Evolutionary conservation across 2,113 vertebrate species (phyloP).

Genomic region (Leptocoma aspasia): DNA sequence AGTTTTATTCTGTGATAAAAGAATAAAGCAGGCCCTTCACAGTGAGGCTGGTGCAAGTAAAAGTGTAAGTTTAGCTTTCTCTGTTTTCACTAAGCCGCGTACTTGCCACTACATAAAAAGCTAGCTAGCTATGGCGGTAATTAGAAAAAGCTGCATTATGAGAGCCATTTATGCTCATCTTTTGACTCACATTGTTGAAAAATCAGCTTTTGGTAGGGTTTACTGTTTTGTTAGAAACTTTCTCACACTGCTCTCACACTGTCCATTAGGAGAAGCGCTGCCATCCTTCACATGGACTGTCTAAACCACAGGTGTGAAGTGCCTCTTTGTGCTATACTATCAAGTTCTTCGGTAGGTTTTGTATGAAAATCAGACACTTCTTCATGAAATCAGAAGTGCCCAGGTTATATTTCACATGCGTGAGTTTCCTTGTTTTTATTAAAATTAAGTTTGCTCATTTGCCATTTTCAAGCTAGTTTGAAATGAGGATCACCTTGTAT

Average conservation of each 20-base stretch:
- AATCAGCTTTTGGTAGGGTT: not conserved
- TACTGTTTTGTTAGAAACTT: not conserved
- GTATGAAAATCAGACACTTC: slow-evolving; percentile 58
- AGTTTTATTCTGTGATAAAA: not conserved
- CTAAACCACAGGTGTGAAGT: not conserved
- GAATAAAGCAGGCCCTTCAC: not conserved
- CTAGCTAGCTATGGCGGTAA: not conserved
- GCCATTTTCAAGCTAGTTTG: slow-evolving; percentile 70
- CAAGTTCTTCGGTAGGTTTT: slow-evolving; percentile 48
- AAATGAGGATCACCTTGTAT: slow-evolving; percentile 76
- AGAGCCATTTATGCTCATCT: not conserved
- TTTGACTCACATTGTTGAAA: slow-evolving; percentile 16
- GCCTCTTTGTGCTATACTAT: not conserved
- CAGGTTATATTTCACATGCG: slow-evolving; percentile 66
- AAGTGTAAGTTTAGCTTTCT: not conserved
- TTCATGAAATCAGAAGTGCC: slow-evolving; percentile 59
- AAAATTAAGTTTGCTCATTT: slow-evolving; percentile 76
- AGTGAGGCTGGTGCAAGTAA: not conserved
- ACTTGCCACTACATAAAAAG: slow-evolving; percentile 1
- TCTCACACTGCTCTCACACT: not conserved
- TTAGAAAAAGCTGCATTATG: not conserved
- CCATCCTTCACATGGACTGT: not conserved
- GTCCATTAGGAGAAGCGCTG: not conserved
- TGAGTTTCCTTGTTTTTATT: slow-evolving; percentile 74
- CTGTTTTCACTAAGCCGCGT: not conserved